Conservation (phyloP, 2,797 vertebrate species). For the Onychomys arenicola region DNA sequence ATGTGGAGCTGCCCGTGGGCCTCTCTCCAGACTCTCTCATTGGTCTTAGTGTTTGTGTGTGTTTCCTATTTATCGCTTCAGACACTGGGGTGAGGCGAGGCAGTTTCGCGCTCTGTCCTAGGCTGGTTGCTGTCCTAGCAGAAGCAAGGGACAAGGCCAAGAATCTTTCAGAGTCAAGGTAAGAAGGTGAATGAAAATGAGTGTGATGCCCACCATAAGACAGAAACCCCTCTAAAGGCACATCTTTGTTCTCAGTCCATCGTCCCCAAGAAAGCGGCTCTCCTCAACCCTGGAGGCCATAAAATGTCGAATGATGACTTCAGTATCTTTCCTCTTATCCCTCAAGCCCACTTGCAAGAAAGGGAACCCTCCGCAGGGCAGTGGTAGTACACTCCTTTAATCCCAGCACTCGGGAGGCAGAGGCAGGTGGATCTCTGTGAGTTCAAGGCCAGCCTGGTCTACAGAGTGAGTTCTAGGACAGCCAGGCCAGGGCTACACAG, state of each 20-base stretch:
- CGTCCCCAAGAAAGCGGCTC: neutral
- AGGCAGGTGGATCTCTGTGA: neutral
- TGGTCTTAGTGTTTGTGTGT: neutral
- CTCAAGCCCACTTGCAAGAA: neutral
- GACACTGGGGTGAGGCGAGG: no score
- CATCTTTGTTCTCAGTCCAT: neutral
- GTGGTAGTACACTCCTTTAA: accelerated
- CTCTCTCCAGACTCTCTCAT: neutral
- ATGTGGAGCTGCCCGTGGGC: accelerated
- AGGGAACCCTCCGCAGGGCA: neutral
- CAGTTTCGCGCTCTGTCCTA: neutral
- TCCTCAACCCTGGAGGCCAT: no score
- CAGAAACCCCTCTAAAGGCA: neutral
- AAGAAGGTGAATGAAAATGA: neutral
- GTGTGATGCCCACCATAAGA: neutral
- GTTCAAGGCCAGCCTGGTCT: neutral
- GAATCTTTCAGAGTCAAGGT: neutral
- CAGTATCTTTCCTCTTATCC: no score
- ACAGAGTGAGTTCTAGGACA: neutral
- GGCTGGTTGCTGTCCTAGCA: no score
- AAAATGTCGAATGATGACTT: neutral
- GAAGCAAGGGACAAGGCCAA: neutral
- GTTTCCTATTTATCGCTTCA: neutral
- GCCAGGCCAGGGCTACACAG: neutral
- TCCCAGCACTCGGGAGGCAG: neutral